These are phyloP conservation scores for Drepana arcuata DNA, from an alignment of 1,140 invertebrate genomes.

Conservation along the genomic window DNA sequence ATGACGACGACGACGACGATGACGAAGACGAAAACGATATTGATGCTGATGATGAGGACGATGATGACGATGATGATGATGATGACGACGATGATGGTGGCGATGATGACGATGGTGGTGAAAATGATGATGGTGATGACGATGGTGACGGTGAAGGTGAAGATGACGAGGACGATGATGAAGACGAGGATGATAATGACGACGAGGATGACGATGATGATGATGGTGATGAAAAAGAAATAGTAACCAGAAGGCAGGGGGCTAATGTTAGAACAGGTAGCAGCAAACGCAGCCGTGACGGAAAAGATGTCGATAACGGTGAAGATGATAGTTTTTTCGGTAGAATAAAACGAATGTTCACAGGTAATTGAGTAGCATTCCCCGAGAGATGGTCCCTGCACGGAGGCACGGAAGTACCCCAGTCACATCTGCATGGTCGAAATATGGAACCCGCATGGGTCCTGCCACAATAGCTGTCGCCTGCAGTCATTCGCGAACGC, in stretches of 20 bases:
- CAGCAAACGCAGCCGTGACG: constrained; percentile 39
- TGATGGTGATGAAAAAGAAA: constrained; percentile 63
- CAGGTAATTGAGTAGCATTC: constrained; percentile 67
- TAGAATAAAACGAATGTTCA: constrained; percentile 65
- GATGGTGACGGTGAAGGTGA: constrained; percentile 56
- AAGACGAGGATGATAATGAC: constrained; percentile 70
- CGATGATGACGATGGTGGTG: constrained; percentile 61
- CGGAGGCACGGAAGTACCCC: constrained; percentile 50
- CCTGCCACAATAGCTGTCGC: constrained; percentile 59
- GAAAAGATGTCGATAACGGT: constrained; percentile 58
- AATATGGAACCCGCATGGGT: constrained; percentile 62
- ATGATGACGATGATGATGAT: constrained; percentile 65
- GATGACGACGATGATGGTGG: constrained; percentile 63
- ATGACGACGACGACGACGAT: constrained; percentile 63
- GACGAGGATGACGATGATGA: constrained; percentile 72
- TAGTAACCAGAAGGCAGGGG: constrained; percentile 35
- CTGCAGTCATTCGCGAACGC: constrained; percentile 70
- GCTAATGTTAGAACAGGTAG: constrained; percentile 10
- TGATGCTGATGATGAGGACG: constrained; percentile 64
- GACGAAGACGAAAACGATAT: constrained; percentile 62
- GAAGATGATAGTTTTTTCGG: constrained; percentile 70
- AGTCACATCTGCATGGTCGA: constrained; percentile 68
- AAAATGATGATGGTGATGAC: constrained; percentile 54
- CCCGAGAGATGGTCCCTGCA: constrained; percentile 54
- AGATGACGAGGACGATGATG: constrained; percentile 60